Base-by-base conservation (phyloP, 2,113 vertebrate genomes). In the Taxidea taxus region DNA sequence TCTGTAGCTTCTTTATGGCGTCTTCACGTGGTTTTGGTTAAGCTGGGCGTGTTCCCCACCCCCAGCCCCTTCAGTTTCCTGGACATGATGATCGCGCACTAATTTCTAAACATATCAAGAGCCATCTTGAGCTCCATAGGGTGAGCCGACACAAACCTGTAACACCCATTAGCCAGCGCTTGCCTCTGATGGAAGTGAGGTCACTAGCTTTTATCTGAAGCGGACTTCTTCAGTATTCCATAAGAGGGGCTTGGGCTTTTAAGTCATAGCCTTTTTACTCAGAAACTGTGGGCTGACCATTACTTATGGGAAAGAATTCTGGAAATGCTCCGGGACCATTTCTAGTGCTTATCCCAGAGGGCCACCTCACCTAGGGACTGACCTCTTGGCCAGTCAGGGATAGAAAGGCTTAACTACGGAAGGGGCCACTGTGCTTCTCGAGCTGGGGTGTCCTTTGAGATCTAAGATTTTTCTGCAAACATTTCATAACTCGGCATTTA, bases 121-220 rank as follows among this genome's bases (percentile, higher is more conserved):
- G 66, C 18, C 62, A 27, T 68, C 9, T 34, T 66, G 25, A 70
- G 47, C 64, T 87, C n/a, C 25, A 2, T 18, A 39, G 66, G 25
- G 54, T 42, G 18, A 39, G 20, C 16, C 18, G 7, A 23, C 29
- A 44, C 27, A 58, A 37, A 34, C 27, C 4, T 14, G 3, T 20
- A 2, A 3, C 60, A 2, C 10, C 14, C 34, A 11, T 12, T 66
- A 25, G 60, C 29, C 42, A 0, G 42, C 3, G 2, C n/a, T 39
- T 3, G n/a, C 37, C 10, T 87, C 49, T 31, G 7, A 12, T 4
- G 2, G 70, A 47, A 18, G 72, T 13, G 23, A 16, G 25, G 75
- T 80, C 88, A 15, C 13, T 4, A 16, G 34, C 47, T 39, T 37
- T 49, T 37, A 49, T 27, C 56, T 39, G 49, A 39, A 20, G 72